Conservation (phyloP, 2,797 vertebrate genomes). For the Arnoldichthys spilopterus region DNA sequence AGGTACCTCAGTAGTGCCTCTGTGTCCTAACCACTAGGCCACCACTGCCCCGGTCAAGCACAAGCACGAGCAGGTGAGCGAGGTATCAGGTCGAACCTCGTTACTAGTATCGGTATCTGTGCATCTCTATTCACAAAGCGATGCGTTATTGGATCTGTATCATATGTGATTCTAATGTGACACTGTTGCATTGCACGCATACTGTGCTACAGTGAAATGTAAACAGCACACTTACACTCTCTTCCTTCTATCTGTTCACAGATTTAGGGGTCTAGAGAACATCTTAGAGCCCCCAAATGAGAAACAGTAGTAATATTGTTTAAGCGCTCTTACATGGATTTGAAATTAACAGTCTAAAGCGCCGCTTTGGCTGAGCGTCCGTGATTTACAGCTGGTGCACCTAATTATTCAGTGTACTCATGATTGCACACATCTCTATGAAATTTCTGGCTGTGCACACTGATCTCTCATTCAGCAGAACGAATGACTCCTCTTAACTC, state of each 20-base stretch:
- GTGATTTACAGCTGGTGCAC: conserved; percentile 32
- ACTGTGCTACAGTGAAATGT: conserved; percentile 35
- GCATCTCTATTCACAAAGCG: no score
- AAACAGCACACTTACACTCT: conserved; percentile 58
- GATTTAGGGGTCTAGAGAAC: conserved; percentile 83
- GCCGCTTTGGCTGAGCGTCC: conserved; percentile 43
- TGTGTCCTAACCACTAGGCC: no score
- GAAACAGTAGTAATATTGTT: conserved; percentile 63
- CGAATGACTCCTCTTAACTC: conserved; percentile 15
- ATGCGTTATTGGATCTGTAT: background rate
- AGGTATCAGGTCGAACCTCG: no score
- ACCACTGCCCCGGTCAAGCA: no score
- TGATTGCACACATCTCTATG: conserved; percentile 18
- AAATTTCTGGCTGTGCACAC: conserved; percentile 31
- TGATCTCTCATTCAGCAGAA: conserved; percentile 11
- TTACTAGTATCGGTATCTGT: no score
- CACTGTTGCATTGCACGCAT: conserved; percentile 34
- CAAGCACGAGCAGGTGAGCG: no score
- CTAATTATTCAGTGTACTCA: conserved; percentile 14
- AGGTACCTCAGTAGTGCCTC: no score
- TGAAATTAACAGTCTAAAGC: conserved; percentile 58
- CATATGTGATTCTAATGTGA: background rate
- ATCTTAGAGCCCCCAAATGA: conserved; percentile 70
- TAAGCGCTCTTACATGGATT: background rate
- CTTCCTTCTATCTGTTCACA: conserved; percentile 75